Percentiles rank a stretch among this genome's conserved stretches.
Evolutionary conservation across 2,888 invertebrate species (phyloP).

Genomic region (Orthonevra nobilis): DNA sequence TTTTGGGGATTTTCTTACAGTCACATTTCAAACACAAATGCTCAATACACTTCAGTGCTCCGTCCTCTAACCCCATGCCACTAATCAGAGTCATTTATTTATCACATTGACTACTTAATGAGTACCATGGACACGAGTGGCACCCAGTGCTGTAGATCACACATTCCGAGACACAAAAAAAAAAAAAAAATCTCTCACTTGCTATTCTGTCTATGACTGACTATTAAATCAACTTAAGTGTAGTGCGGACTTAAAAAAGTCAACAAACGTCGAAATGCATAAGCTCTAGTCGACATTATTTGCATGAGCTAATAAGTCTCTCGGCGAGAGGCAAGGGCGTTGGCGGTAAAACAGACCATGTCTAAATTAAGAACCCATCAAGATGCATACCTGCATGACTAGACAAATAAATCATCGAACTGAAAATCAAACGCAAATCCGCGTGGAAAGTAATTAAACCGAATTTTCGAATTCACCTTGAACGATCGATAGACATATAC

Average conservation of each 20-base stretch:
- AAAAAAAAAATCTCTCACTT: slow-evolving; percentile 50
- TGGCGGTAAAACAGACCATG: too few relatives aligned
- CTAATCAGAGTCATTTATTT: slow-evolving; percentile 25
- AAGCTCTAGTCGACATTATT: too few relatives aligned
- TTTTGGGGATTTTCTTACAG: slow-evolving; percentile 7
- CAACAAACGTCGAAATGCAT: slow-evolving; percentile 32
- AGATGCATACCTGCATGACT: slow-evolving; percentile 20
- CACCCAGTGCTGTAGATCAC: slow-evolving; percentile 30
- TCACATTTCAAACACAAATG: too few relatives aligned
- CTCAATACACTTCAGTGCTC: too few relatives aligned
- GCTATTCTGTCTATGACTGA: slow-evolving; percentile 28
- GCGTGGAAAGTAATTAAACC: slow-evolving; percentile 14
- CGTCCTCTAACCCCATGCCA: too few relatives aligned
- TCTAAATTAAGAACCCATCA: too few relatives aligned
- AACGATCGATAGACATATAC: slow-evolving; percentile 2
- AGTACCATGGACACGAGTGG: slow-evolving; percentile 16
- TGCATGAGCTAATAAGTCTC: too few relatives aligned
- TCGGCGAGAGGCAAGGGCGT: too few relatives aligned
- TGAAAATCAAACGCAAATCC: slow-evolving; percentile 4
- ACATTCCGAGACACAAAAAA: slow-evolving; percentile 47
- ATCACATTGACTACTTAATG: slow-evolving; percentile 42
- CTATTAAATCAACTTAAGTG: slow-evolving; percentile 6
- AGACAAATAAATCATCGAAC: slow-evolving; percentile 30
- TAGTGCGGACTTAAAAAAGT: slow-evolving; percentile 30
- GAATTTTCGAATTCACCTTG: slow-evolving; percentile 30